Evolutionary conservation across 1,140 invertebrate genomes (phyloP).

Genomic region (Hypsibius dujardini): DNA sequence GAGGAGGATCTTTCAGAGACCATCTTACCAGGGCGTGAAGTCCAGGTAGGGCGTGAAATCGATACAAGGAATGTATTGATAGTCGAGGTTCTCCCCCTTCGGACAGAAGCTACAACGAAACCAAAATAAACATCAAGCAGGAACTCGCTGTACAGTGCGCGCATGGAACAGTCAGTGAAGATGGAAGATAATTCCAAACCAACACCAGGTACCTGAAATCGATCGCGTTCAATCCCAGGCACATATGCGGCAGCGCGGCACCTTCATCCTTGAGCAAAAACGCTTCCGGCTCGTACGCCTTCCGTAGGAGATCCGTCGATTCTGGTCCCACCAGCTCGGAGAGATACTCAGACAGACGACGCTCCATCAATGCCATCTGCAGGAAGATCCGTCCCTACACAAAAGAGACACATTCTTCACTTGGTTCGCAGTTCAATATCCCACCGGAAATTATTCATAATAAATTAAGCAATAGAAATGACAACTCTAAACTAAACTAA

Average conservation of each 20-base stretch:
- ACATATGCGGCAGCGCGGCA: not conserved
- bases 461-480: too few relatives aligned
- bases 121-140: not conserved
- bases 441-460: too few relatives aligned
- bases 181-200: too few relatives aligned
- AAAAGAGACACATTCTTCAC: not conserved
- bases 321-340: not conserved
- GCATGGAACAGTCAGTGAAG: too few relatives aligned
- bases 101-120: constrained; percentile 8
- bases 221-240: constrained; percentile 11
- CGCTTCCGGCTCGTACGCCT: not conserved
- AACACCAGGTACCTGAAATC: constrained; percentile 1
- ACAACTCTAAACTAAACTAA: too few relatives aligned
- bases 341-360: not conserved
- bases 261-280: constrained; percentile 7
- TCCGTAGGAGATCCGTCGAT: not conserved
- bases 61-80: constrained; percentile 9
- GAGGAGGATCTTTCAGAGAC: too few relatives aligned
- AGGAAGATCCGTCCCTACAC: constrained; percentile 11
- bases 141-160: too few relatives aligned
- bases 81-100: not conserved
- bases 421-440: too few relatives aligned
- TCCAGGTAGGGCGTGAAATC: constrained; percentile 13
- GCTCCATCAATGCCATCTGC: constrained; percentile 8
- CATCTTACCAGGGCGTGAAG: not conserved